Base-by-base conservation (phyloP, 2,113 vertebrate genomes). In the Charadrius vociferus region DNA sequence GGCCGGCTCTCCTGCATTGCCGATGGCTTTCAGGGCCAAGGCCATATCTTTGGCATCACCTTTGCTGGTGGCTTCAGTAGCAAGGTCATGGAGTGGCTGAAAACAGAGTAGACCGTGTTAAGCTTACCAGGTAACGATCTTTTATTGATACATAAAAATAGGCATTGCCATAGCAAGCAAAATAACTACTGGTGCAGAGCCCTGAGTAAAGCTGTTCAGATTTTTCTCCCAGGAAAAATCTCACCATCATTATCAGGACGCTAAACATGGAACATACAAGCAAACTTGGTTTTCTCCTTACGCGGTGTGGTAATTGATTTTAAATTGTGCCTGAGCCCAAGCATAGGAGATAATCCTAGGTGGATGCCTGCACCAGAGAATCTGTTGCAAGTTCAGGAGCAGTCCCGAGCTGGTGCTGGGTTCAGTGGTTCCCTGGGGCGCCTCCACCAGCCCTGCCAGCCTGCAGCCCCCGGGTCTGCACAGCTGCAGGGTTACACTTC, bases 1-100 rank as follows among this genome's bases (percentile, higher is more conserved):
- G 93, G 95, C 95, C 9, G 96, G 98, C 80, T 99, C 98, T 81
- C 99, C 99, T 12, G 99, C 98, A 5, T 99, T 99, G 83, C 99
- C 99, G 8, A 99, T 96, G 90, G 98, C 98, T 95, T 98, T 99
- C 93, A 99, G 95, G 81, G 98, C 97, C 14, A 99, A 80, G 34
- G 98, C 55, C 97, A 99, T 98, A 43, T 98, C 98, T n/a, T 96
- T 96, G 52, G 96, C 90, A 6, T 95, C 95, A 41, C 30, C 91
- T 50, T 68, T 98, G 88, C 55, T 98, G 75, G 96, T 88, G 58
- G 97, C 97, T 63, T 98, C 98, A 47, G 34, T 30, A 34, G 98
- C 98, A 91, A 99, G 97, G 83, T 99, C 85, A 0, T 99, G 94
- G 90, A 99, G 98, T 4, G 99, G 99, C 99, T 99, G 88, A 71